These are phyloP conservation scores for Eupleurogrammus muticus DNA, from an alignment of 2,797 vertebrate species.

Conservation along the genomic window DNA sequence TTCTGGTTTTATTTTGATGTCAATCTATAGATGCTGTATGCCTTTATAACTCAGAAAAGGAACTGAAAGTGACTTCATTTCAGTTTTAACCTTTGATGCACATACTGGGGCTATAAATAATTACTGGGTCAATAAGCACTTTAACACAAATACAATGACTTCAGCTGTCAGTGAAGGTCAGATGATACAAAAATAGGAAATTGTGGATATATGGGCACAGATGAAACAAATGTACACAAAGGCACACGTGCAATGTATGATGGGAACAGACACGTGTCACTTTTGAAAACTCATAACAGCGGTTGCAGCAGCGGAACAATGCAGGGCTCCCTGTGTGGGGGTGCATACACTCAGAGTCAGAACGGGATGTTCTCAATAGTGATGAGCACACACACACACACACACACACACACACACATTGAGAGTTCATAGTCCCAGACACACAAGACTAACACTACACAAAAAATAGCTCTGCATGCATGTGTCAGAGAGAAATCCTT, in stretches of 20 bases:
- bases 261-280: slow-evolving; percentile 18
- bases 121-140: not conserved
- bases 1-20: not conserved
- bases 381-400: slow-evolving; percentile 28
- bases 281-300: slow-evolving; percentile 51
- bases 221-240: not conserved
- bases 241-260: not conserved
- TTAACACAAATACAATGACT: not conserved
- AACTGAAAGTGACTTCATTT: slow-evolving; percentile 6
- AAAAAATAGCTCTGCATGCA: not conserved
- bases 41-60: not conserved
- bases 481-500: not conserved
- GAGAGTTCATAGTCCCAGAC: not conserved
- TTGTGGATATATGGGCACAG: not conserved
- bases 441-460: not conserved
- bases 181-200: too few species aligned
- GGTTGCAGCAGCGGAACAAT: slow-evolving; percentile 61
- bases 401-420: slow-evolving; percentile 11
- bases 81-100: not conserved
- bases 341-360: slow-evolving; percentile 53
- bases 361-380: slow-evolving; percentile 74
- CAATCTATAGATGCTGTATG: not conserved
- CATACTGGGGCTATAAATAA: not conserved
- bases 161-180: not conserved
- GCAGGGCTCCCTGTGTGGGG: slow-evolving; percentile 67